Conservation (phyloP, 2,113 vertebrate genomes). For the Phylloscopus trochiloides region DNA sequence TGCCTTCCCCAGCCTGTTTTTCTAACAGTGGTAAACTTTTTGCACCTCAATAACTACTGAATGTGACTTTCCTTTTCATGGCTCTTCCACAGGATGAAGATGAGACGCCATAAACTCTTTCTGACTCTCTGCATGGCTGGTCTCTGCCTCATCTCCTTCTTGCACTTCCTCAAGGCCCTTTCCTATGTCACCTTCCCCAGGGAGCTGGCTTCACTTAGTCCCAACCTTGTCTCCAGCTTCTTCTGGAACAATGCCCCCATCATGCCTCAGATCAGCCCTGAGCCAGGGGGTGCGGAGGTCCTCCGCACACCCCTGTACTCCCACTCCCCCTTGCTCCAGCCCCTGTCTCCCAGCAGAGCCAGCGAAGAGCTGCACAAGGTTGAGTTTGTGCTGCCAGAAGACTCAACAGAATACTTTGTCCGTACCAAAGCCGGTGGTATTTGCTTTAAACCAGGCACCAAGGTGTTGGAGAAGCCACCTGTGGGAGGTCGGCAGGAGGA, state of each 20-base stretch:
- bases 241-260: constrained; percentile 91
- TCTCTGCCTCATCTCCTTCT: constrained; percentile 98
- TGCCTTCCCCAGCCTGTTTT: neutral
- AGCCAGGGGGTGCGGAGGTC: constrained; percentile 74
- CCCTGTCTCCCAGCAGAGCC: constrained; percentile 62
- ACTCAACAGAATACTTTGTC: constrained; percentile 85
- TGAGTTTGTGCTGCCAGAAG: constrained; percentile 81
- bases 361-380: constrained; percentile 78
- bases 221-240: constrained; percentile 95
- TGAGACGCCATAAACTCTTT: constrained; percentile 98
- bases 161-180: constrained; percentile 98
- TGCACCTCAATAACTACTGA: neutral
- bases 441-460: constrained; percentile 92
- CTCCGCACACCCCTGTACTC: constrained; percentile 74
- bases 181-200: constrained; percentile 95
- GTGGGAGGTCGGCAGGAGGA: constrained; percentile 51
- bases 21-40: neutral
- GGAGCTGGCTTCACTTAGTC: constrained; percentile 93
- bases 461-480: constrained; percentile 80
- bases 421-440: constrained; percentile 90
- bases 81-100: constrained; percentile 88
- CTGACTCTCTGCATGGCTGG: constrained; percentile 96
- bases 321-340: constrained; percentile 73
- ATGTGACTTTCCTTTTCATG: constrained; percentile 5
- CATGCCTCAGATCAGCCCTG: constrained; percentile 82